Conservation (phyloP, 2,888 invertebrate species). For the Amphipoea oculea region DNA sequence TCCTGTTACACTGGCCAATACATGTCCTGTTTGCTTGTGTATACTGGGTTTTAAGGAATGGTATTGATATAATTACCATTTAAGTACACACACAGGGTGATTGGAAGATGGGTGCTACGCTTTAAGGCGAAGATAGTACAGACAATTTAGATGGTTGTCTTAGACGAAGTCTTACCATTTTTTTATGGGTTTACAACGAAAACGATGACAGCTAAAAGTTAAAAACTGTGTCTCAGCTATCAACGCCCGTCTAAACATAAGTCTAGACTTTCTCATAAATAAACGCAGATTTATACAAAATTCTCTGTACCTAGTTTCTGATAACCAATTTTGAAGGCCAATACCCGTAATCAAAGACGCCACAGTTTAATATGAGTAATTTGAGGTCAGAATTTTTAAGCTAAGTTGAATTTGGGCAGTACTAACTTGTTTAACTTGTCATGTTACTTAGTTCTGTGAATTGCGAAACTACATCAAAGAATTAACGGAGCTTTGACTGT, state of each 20-base stretch:
- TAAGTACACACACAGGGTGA: not conserved
- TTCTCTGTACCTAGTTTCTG: not conserved
- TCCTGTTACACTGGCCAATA: too few species aligned
- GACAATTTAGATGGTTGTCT: too few species aligned
- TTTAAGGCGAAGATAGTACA: too few species aligned
- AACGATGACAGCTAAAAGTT: not conserved
- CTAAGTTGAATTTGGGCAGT: not conserved
- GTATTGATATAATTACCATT: not conserved
- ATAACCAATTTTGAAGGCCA: too few species aligned
- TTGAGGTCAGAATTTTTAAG: not conserved
- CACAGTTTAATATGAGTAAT: conserved; percentile 5
- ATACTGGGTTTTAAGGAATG: not conserved
- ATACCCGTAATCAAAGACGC: not conserved
- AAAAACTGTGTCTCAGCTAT: not conserved
- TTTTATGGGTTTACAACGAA: too few species aligned
- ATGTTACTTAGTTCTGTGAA: conserved; percentile 18
- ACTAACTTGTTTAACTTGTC: conserved; percentile 21
- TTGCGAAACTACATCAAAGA: conserved; percentile 13
- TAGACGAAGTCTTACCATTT: too few species aligned
- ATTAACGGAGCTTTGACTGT: conserved; percentile 2
- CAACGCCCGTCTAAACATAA: not conserved
- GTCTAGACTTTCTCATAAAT: conserved; percentile 7
- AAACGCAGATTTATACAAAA: not conserved
- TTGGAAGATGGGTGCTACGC: too few species aligned
- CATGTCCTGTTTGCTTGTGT: conserved; percentile 21